phyloP scores from a whole-genome alignment of 2,797 vertebrate species.

The Hydrolagus colliei region DNA sequence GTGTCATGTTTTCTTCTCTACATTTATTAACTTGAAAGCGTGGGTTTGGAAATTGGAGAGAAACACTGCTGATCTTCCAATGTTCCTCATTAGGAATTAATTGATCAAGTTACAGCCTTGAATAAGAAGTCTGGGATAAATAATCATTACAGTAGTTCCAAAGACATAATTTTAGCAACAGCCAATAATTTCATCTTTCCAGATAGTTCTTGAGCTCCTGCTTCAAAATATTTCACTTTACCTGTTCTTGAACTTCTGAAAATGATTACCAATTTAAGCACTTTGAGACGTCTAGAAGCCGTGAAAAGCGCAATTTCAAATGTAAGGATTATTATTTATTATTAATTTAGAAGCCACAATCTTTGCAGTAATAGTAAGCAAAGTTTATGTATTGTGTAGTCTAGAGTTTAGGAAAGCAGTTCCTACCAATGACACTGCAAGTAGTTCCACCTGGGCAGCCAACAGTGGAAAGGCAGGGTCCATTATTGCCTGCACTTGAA shows the following conservation, averaged over 20 bases:
- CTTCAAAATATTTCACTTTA: no score
- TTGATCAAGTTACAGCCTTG: not conserved
- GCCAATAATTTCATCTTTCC: not conserved
- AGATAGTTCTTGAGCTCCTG: not conserved
- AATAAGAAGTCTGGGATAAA: not conserved
- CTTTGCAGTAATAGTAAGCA: no score
- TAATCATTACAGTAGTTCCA: not conserved
- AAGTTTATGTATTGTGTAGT: no score
- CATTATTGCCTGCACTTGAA: constrained; percentile 95
- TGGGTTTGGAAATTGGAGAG: not conserved
- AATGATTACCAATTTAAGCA: no score
- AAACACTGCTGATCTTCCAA: not conserved
- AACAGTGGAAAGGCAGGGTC: constrained; percentile 92
- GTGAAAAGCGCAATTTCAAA: no score
- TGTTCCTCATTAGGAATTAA: not conserved
- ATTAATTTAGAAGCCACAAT: no score
- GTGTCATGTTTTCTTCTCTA: no score
- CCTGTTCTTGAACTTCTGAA: no score
- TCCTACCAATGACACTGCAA: constrained; percentile 83
- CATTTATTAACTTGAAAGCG: not conserved
- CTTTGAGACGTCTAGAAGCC: no score
- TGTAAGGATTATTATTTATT: no score
- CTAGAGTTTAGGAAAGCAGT: not conserved
- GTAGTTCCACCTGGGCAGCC: constrained; percentile 96
- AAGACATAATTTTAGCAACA: not conserved